phyloP scores from a whole-genome alignment of 2,888 invertebrate genomes.

The Xestobium rufovillosum region DNA sequence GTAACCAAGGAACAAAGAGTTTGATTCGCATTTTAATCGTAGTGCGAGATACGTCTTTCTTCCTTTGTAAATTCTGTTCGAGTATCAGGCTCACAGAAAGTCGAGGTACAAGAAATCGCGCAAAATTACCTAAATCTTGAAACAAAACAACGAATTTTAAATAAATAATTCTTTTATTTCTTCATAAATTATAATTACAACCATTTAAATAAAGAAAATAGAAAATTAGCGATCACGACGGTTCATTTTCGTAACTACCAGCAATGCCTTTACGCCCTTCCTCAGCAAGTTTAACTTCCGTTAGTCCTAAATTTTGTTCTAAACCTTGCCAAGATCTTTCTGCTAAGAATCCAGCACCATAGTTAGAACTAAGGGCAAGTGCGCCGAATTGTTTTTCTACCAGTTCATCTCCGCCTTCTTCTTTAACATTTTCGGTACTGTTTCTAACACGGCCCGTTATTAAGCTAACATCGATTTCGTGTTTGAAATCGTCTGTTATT shows the following conservation, averaged over 20 bases:
- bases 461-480: slow-evolving; percentile 60
- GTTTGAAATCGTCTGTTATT: slow-evolving; percentile 17
- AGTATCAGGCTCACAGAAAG: too few species aligned
- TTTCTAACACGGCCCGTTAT: slow-evolving; percentile 63
- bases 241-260: slow-evolving; percentile 56
- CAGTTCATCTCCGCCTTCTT: slow-evolving; percentile 29
- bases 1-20: too few species aligned
- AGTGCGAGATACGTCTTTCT: too few species aligned
- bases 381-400: slow-evolving; percentile 42
- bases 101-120: too few species aligned
- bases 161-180: too few species aligned
- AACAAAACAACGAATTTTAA: too few species aligned
- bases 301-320: slow-evolving; percentile 71
- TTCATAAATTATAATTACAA: too few species aligned
- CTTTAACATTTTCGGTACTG: slow-evolving; percentile 33
- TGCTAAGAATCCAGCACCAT: slow-evolving; percentile 57
- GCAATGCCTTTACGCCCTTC: slow-evolving; percentile 75
- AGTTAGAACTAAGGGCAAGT: slow-evolving; percentile 46
- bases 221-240: too few species aligned
- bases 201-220: too few species aligned
- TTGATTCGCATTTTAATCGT: too few species aligned
- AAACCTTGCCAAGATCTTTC: slow-evolving; percentile 78
- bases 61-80: too few species aligned
- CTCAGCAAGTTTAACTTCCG: slow-evolving; percentile 57
- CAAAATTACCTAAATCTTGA: too few species aligned